Evolutionary conservation across 2,113 vertebrate species (phyloP), one percentile per base, ranked within the genome.

Genomic region (Prionailurus viverrinus): DNA sequence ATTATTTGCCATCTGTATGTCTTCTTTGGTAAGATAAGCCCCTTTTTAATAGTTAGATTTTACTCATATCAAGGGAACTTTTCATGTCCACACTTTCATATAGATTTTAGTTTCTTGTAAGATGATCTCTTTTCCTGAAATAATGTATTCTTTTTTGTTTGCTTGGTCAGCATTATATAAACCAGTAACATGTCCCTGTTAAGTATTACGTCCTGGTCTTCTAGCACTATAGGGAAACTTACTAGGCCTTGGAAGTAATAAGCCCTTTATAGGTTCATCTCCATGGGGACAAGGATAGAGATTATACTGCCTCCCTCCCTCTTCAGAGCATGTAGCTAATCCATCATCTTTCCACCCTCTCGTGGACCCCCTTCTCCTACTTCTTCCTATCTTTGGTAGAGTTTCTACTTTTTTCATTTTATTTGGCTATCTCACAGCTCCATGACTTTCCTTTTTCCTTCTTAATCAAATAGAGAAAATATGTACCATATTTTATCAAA

Each of bases 61-160:
- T 69, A 58, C 25, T 71, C 48, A n/a, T 45, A 29, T 41, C 29
- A 84, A 90, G 27, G 55, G 58, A 48, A 66, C 29, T 92, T 89
- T 92, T 69, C 48, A 45, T 48, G 6, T 66, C n/a, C n/a, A 74
- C 48, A 61, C 31, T 71, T 80, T 92, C 29, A 79, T 33, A 53
- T 7, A 91, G 65, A 95, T 68, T 94, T 97, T 82, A 69, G 68
- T 55, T 92, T 95, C 84, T 89, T 81, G 29, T 29, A 91, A 94
- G 41, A 36, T n/a, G 51, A 16, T 81, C 48, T 79, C 33, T 85
- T 94, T 97, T 80, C 79, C 58, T 89, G 45, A 86, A 95, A 93
- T 85, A 29, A 39, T 81, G 4, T 41, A 4, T 69, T 83, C 14
- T 39, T 85, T 85, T 89, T 55, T 13, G 58, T 89, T 92, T 92